These are phyloP conservation scores for Campoplex nolae DNA, from an alignment of 2,888 invertebrate species.

Conservation along the genomic window DNA sequence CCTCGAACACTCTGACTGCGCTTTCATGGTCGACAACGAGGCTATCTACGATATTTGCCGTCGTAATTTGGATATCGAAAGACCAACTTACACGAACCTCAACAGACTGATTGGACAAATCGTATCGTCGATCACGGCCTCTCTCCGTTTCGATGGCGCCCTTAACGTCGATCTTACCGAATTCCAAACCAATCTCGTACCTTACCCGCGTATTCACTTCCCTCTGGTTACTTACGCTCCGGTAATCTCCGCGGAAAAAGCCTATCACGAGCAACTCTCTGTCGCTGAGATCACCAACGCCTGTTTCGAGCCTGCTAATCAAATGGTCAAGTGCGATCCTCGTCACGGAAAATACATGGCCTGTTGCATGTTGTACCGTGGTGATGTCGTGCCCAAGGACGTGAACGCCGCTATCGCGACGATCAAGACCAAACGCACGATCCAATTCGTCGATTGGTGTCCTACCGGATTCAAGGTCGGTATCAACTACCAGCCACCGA, in stretches of 20 bases:
- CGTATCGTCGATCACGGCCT: constrained; percentile 98
- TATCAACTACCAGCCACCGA: constrained; percentile 97
- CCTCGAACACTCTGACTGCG: constrained; percentile 97
- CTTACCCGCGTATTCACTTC: constrained; percentile 98
- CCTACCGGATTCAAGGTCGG: constrained; percentile 93
- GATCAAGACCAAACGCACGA: constrained; percentile 97
- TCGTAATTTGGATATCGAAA: constrained; percentile 96
- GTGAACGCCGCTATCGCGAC: constrained; percentile 97
- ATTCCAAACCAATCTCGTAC: constrained; percentile 98
- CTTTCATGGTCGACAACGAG: constrained; percentile 97
- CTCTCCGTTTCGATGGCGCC: constrained; percentile 96
- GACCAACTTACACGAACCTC: constrained; percentile 98
- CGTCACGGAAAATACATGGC: constrained; percentile 98
- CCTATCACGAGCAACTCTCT: constrained; percentile 96
- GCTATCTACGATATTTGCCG: constrained; percentile 97
- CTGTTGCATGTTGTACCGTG: constrained; percentile 97
- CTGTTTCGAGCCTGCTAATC: constrained; percentile 98
- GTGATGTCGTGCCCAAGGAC: constrained; percentile 98
- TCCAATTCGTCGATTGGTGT: constrained; percentile 97
- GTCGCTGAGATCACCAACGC: constrained; percentile 98
- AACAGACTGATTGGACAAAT: constrained; percentile 85
- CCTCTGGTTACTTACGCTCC: constrained; percentile 96
- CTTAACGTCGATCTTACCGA: constrained; percentile 97
- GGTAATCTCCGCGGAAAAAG: constrained; percentile 97
- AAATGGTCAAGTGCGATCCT: constrained; percentile 98